These are phyloP conservation scores for Saturnia japonica DNA, from an alignment of 2,888 invertebrate species.

Conservation along the genomic window DNA sequence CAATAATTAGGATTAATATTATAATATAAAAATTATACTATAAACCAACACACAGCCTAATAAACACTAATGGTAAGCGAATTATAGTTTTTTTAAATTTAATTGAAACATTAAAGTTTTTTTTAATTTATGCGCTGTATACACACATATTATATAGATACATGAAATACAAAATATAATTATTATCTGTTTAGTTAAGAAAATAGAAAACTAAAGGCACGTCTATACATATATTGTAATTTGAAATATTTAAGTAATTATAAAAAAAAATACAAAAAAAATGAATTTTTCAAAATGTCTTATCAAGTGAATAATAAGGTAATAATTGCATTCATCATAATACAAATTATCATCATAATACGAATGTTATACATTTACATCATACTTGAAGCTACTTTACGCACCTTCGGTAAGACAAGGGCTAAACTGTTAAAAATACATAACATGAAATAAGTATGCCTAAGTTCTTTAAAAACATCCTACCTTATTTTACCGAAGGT, in stretches of 20 bases:
- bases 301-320: neutral
- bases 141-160: neutral
- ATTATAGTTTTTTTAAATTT: neutral
- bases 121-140: neutral
- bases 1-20: neutral
- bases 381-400: too few relatives aligned
- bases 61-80: conserved; percentile 2
- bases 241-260: neutral
- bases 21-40: conserved; percentile 7
- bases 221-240: neutral
- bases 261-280: neutral
- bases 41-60: neutral
- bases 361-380: too few relatives aligned
- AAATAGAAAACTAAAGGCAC: neutral
- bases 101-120: neutral
- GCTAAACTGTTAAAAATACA: too few relatives aligned
- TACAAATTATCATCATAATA: too few relatives aligned
- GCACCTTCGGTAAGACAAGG: too few relatives aligned
- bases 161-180: neutral
- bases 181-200: neutral
- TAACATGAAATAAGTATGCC: too few relatives aligned
- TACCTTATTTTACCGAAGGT: too few relatives aligned
- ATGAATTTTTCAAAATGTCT: too few relatives aligned
- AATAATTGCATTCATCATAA: too few relatives aligned
- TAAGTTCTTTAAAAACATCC: too few relatives aligned